Base-by-base conservation (phyloP, 2,888 invertebrate genomes). In the Tenodera sinensis region DNA sequence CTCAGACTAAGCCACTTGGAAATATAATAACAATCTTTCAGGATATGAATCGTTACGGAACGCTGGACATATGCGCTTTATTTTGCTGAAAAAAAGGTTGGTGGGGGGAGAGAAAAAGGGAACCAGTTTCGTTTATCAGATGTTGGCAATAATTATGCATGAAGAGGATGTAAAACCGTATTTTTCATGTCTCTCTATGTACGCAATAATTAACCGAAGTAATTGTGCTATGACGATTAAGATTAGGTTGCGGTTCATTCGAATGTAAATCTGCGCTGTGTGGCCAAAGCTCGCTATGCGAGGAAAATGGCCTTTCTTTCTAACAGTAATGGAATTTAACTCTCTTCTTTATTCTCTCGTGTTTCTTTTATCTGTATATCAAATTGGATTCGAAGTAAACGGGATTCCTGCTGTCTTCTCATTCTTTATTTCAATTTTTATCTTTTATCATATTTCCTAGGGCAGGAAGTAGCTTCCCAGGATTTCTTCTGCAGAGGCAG, bases 81-180 rank as follows among this genome's bases (percentile, higher is more conserved):
- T 87, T 87, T 87, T 87, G 87, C 71, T 82, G 81, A 87, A 87
- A 82, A 87, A 30, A 82, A 54, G 6, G 54, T 15, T 20, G 54
- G 25, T 15, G 54, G 54, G 54, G 15, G 15, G 54, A 25, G 20
- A 20, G 85, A 85, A 85, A 85, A 87, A 81, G 28, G 34, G 34
- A 87, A 87, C 87, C 87, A 82, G 87, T 89, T 89, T 89, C 42
- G 28, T 71, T 71, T 89, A 89, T 89, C 89, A 88, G 89, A 89
- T 89, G 42, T 86, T 83, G 85, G 88, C 86, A 88, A 89, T 88
- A 89, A 89, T 89, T 89, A 89, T 88, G 89, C 89, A 88, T 89
- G 89, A 88, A 89, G 88, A 89, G 89, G 89, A 89, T 89, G 88
- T 87, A 85, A 85, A 86, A 86, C 86, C 81, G 30, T 86, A 86